Evolutionary conservation across 1,140 invertebrate species (phyloP).

Genomic region (Bombus waltoni): DNA sequence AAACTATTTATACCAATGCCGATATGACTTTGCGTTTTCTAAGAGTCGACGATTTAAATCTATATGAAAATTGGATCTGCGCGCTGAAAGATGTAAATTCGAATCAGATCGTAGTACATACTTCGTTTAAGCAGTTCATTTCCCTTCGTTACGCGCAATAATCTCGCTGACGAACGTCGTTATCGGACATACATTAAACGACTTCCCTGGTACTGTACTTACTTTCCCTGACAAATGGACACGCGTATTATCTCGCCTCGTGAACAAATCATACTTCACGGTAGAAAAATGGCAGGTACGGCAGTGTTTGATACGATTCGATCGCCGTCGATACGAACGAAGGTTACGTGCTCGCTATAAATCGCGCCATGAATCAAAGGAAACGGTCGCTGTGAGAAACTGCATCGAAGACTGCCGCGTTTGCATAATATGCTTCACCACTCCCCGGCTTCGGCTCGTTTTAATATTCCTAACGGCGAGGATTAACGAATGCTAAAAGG

Average conservation of each 20-base stretch:
- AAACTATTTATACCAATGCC: not conserved
- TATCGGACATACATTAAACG: not conserved
- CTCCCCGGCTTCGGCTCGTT: not conserved
- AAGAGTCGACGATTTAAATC: too few relatives aligned
- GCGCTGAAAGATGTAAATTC: too few relatives aligned
- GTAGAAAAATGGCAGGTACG: not conserved
- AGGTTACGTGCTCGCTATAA: not conserved
- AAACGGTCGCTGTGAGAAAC: constrained; percentile 25
- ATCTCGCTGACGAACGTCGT: not conserved
- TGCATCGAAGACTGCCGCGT: not conserved
- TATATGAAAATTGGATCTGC: too few relatives aligned
- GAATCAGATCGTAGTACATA: not conserved
- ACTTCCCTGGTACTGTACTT: not conserved
- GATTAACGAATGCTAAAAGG: not conserved
- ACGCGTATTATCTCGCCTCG: not conserved
- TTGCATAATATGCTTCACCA: constrained; percentile 5
- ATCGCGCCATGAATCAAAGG: constrained; percentile 44
- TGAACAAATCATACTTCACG: constrained; percentile 18
- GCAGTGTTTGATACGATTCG: not conserved
- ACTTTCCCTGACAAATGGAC: not conserved
- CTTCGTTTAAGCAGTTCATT: not conserved
- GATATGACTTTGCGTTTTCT: not conserved
- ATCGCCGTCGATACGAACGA: not conserved
- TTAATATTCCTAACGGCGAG: constrained; percentile 10
- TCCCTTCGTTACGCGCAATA: not conserved